A percentile compares a stretch with the other conserved stretches of the same genome.
phyloP scores from a whole-genome alignment of 2,113 vertebrate genomes.

The Hydrolagus affinis region DNA sequence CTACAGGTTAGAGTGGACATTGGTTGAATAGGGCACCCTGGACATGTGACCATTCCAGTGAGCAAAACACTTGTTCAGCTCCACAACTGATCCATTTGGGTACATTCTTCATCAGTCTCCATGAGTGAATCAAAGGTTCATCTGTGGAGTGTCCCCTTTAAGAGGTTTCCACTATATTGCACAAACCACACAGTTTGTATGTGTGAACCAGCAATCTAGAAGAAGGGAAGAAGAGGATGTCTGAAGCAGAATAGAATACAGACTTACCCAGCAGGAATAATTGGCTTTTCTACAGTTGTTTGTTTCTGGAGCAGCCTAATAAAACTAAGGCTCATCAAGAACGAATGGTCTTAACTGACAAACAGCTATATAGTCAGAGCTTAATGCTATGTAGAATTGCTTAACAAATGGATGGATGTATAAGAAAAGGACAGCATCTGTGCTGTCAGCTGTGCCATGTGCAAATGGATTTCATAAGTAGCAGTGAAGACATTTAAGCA shows the following conservation, averaged over 20 bases:
- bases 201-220: neutral
- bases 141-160: neutral
- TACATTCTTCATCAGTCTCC: neutral
- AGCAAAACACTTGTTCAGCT: conserved; percentile 14
- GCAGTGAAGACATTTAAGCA: conserved; percentile 29
- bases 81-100: conserved; percentile 10
- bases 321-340: conserved; percentile 28
- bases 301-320: conserved; percentile 21
- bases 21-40: neutral
- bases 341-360: conserved; percentile 26
- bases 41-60: neutral
- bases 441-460: conserved; percentile 30
- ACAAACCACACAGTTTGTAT: neutral
- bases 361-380: conserved; percentile 20
- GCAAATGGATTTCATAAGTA: conserved; percentile 33
- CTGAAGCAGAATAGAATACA: conserved; percentile 31
- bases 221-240: neutral
- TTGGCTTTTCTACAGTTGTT: conserved; percentile 7
- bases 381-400: conserved; percentile 28
- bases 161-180: neutral
- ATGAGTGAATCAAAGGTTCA: neutral
- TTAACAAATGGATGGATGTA: conserved; percentile 27
- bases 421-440: conserved; percentile 29
- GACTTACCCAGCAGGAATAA: conserved; percentile 28
- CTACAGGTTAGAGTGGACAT: too few species aligned